These are phyloP conservation scores for Linyphia triangularis DNA, from an alignment of 2,888 invertebrate species.

Conservation along the genomic window DNA sequence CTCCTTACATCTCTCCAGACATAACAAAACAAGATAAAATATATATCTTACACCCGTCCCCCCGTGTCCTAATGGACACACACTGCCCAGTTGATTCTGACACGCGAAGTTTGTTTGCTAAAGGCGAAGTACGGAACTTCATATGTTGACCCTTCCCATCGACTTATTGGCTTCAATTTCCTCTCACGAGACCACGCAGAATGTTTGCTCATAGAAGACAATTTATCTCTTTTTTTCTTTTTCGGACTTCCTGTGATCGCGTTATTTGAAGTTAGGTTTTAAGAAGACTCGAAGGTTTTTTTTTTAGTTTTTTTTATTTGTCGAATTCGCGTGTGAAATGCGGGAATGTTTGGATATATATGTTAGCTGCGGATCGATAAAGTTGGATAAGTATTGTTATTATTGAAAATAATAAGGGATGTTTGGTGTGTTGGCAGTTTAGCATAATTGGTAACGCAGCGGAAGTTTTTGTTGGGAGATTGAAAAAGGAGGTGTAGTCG, in stretches of 20 bases:
- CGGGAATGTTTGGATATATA: background rate
- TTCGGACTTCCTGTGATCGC: too few relatives aligned
- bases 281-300: background rate
- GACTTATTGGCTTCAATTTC: constrained; percentile 62
- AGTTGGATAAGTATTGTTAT: background rate
- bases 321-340: background rate
- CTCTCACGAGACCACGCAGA: constrained; percentile 29
- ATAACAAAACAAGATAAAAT: background rate
- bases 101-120: constrained; percentile 71
- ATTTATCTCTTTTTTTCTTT: background rate
- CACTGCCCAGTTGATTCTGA: background rate
- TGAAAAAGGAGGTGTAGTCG: too few relatives aligned
- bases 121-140: constrained; percentile 59
- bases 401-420: too few relatives aligned
- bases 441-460: too few relatives aligned
- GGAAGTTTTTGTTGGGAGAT: too few relatives aligned
- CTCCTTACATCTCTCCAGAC: too few relatives aligned
- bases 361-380: background rate
- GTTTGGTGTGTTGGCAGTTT: too few relatives aligned
- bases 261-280: background rate
- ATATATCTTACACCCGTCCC: constrained; percentile 23
- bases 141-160: constrained; percentile 48
- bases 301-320: background rate
- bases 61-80: constrained; percentile 38
- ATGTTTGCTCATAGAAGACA: background rate